Conservation (phyloP, 2,113 vertebrate species). For the Phaethornis superciliosus region DNA sequence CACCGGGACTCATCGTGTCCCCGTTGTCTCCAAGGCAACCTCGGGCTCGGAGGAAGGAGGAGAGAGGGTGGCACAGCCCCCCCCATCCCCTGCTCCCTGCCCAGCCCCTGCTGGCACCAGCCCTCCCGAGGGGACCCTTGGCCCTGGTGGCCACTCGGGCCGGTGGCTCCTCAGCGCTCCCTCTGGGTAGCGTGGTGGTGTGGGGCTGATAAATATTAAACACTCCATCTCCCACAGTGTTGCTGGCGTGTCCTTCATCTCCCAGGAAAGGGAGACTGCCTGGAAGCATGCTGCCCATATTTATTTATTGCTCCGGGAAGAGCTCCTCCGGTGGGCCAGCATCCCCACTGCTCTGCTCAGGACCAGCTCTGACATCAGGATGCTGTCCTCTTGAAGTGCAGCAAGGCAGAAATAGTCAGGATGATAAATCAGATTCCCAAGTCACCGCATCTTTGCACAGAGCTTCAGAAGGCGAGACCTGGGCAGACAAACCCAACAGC, state of each 20-base stretch:
- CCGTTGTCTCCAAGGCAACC: background rate
- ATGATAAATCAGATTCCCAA: background rate
- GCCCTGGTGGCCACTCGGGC: background rate
- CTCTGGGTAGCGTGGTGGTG: accelerated
- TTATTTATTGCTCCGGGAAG: background rate
- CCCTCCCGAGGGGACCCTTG: accelerated
- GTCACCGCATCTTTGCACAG: background rate
- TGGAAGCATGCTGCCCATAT: background rate
- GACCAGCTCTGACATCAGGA: background rate
- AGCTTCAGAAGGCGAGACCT: background rate
- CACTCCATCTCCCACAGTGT: background rate
- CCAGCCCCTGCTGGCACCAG: background rate
- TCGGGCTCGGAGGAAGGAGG: background rate
- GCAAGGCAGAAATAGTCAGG: background rate
- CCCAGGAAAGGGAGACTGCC: background rate
- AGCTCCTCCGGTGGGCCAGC: background rate
- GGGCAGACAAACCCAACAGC: background rate
- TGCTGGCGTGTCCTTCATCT: background rate
- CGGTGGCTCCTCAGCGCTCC: background rate
- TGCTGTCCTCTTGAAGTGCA: background rate
- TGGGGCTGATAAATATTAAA: background rate
- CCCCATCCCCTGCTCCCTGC: background rate
- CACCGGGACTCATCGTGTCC: background rate
- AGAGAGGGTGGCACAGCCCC: background rate
- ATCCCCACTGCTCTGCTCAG: accelerated